A percentile compares a stretch with the other conserved stretches of the same genome.
phyloP scores from a whole-genome alignment of 2,113 vertebrate species.

The Pangasianodon hypophthalmus region DNA sequence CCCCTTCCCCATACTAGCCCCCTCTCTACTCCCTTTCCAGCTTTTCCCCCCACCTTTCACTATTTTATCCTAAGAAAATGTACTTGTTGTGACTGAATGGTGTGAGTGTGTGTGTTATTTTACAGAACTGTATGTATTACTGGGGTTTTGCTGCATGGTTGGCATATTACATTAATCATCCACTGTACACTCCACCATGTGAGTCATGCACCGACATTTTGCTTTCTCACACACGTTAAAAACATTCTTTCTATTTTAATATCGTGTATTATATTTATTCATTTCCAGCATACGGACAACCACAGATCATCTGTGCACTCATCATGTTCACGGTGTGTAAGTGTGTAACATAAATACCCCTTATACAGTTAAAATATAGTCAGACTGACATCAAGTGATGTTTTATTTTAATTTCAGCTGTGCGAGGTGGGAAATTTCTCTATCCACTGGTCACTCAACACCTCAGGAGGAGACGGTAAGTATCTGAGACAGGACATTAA shows the following conservation, averaged over 20 bases:
- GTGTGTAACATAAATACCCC: no score
- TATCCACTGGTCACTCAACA: conserved; percentile 81
- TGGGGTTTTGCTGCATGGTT: conserved; percentile 89
- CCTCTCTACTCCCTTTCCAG: background rate
- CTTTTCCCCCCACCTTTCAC: background rate
- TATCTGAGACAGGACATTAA: background rate
- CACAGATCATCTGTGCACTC: conserved; percentile 80
- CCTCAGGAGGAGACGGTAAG: conserved; percentile 78
- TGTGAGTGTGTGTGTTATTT: conserved; percentile 45
- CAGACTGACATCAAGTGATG: background rate
- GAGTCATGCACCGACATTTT: conserved; percentile 62
- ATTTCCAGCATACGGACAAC: conserved; percentile 80
- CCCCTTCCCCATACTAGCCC: background rate
- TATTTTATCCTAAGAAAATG: background rate
- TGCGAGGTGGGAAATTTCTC: conserved; percentile 89
- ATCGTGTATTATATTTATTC: conserved; percentile 12
- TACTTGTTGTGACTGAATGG: background rate
- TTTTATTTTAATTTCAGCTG: conserved; percentile 67
- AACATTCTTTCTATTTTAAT: background rate
- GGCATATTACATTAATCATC: conserved; percentile 89
- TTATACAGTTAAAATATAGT: background rate
- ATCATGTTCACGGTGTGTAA: conserved; percentile 82
- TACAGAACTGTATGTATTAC: conserved; percentile 86
- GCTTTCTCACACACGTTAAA: background rate
- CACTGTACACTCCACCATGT: conserved; percentile 89